These are phyloP conservation scores for Oxycera nigricornis DNA, from an alignment of 2,888 invertebrate species.

Conservation along the genomic window DNA sequence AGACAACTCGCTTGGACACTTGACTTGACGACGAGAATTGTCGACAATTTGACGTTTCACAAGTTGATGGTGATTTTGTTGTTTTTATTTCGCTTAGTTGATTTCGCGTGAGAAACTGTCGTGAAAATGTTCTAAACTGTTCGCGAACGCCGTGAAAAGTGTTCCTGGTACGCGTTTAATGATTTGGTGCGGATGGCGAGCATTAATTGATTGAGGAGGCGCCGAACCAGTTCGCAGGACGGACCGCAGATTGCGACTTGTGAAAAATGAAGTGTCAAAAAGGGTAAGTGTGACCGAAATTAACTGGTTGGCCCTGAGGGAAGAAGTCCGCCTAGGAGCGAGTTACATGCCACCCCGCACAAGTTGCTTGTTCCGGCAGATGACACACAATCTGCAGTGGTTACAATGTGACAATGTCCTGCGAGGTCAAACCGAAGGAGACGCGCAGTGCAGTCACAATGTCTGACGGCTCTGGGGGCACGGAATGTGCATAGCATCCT, in stretches of 20 bases:
- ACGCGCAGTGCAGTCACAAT: background rate
- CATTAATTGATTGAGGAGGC: background rate
- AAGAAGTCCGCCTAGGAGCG: background rate
- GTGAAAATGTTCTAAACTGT: constrained; percentile 15
- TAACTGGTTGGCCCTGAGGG: constrained; percentile 25
- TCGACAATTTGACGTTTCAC: constrained; percentile 30
- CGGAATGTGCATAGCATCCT: too few species aligned
- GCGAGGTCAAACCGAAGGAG: background rate
- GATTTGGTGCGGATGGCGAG: background rate
- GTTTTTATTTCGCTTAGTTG: constrained; percentile 39
- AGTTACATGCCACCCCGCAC: background rate
- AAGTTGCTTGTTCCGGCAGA: background rate
- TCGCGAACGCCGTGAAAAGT: background rate
- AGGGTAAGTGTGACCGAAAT: constrained; percentile 35
- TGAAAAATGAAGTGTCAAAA: constrained; percentile 27
- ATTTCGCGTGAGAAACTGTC: constrained; percentile 20
- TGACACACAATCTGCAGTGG: constrained; percentile 19
- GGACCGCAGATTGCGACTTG: constrained; percentile 11
- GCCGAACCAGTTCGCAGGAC: background rate
- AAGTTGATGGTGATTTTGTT: constrained; percentile 37
- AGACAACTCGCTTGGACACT: constrained; percentile 18
- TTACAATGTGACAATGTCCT: background rate
- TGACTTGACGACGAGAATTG: constrained; percentile 12
- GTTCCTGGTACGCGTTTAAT: background rate
- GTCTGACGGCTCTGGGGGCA: too few species aligned